Base-by-base conservation (phyloP, 2,113 vertebrate genomes). In the Maccullochella peelii region DNA sequence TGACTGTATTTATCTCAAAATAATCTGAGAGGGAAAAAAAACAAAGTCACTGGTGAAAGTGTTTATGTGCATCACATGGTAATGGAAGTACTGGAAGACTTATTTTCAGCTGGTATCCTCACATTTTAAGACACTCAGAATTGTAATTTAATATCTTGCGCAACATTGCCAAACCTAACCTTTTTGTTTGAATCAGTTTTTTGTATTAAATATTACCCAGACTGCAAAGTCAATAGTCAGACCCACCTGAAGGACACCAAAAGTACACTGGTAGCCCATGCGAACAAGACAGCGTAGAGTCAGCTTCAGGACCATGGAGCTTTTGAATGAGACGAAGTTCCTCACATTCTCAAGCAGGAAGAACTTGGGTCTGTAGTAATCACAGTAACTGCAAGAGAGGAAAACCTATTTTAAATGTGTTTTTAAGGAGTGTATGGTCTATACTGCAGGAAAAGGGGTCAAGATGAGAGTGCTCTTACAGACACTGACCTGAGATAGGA, bases 221-320 rank as follows among this genome's bases (percentile, higher is more conserved):
- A 44, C 9, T 23, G 5, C 8, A 18, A 52, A 52, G 8, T 33
- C 21, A 68, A 36, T 1, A 40, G 21, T 33, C 42, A 57, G 36
- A 74, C 95, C 61, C 69, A 97, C 98, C 97, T 99, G 98, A 30
- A 99, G 94, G 27, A 99, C 97, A 0, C 98, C 98, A 0, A 99
- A 98, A 1, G 98, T 99, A 85, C 98, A 99, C 95, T 99, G 98
- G 89, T 98, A 99, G 6, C 98, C 98, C 98, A 99, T 99, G 66
- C 97, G 96, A 74, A 99, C 97, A 0, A 99, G 96, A 90, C 98
- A 99, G 79, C 98, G 97, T 25, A 99, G 84, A 0, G 98, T 99
- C 71, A 99, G 96, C 93, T 99, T 99, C 11, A 99, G 93, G 73
- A 99, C 97, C 98, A 99, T 99, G 87, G 98, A 99, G 49, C 95